Evolutionary conservation across 1,140 invertebrate genomes (phyloP).

Genomic region (Sitophilus oryzae): DNA sequence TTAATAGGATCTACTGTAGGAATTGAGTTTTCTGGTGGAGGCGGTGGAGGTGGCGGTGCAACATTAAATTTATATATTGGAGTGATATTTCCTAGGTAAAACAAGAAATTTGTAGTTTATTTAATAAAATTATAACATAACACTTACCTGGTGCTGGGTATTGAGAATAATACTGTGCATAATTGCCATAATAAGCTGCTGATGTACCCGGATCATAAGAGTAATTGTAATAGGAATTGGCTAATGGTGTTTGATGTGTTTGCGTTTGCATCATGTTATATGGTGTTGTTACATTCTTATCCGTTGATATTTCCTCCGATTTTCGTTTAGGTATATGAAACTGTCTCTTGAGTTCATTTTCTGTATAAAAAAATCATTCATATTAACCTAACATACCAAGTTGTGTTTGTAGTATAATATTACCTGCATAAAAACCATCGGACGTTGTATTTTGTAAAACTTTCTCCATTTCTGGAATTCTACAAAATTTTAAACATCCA

Average conservation of each 20-base stretch:
- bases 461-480: neutral
- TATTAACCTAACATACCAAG: no score
- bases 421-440: neutral
- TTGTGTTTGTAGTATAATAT: neutral
- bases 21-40: neutral
- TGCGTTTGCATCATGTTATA: no score
- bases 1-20: slow-evolving; percentile 14
- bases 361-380: neutral
- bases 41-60: neutral
- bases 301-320: neutral
- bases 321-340: neutral
- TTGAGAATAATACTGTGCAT: slow-evolving; percentile 10
- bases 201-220: slow-evolving; percentile 17
- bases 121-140: no score
- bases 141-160: neutral
- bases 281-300: no score
- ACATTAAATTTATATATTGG: neutral
- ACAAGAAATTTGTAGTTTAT: neutral
- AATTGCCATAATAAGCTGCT: slow-evolving; percentile 17
- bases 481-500: no score
- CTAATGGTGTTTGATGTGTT: slow-evolving; percentile 16
- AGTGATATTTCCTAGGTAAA: neutral
- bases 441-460: neutral
- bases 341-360: neutral
- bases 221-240: slow-evolving; percentile 23